These are phyloP conservation scores for Lasioglossum calceatum DNA, from an alignment of 2,888 invertebrate species.

Conservation along the genomic window DNA sequence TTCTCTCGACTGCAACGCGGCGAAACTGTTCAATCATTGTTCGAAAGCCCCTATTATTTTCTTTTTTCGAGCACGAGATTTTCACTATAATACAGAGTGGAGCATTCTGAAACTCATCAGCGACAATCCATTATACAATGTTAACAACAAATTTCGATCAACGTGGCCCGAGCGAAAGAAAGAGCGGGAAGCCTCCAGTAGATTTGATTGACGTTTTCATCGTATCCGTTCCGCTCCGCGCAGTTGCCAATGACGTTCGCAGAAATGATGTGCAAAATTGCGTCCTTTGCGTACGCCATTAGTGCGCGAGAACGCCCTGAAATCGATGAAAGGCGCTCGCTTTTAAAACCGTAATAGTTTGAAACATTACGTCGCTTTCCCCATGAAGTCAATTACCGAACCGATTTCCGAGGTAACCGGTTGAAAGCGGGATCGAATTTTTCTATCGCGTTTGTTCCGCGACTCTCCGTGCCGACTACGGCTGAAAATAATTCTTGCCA, in stretches of 20 bases:
- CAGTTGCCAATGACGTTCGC: slow-evolving; percentile 47
- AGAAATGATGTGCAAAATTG: slow-evolving; percentile 60
- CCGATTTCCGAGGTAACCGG: slow-evolving; percentile 23
- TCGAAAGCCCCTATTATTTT: background rate
- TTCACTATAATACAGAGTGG: background rate
- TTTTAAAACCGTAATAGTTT: background rate
- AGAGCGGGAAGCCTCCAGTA: slow-evolving; percentile 40
- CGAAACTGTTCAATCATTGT: background rate
- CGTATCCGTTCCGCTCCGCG: slow-evolving; percentile 32
- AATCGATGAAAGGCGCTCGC: slow-evolving; percentile 25
- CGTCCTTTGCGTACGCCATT: slow-evolving; percentile 40
- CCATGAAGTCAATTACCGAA: background rate
- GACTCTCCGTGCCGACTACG: background rate
- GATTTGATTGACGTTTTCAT: slow-evolving; percentile 65
- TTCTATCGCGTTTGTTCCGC: background rate
- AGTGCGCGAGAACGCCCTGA: slow-evolving; percentile 11
- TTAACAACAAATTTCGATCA: slow-evolving; percentile 12
- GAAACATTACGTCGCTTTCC: background rate
- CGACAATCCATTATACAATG: background rate
- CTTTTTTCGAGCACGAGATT: background rate
- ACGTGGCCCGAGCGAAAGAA: background rate
- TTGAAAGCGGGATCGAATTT: slow-evolving; percentile 40
- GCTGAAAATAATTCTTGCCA: background rate
- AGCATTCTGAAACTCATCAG: background rate
- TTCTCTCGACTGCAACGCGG: background rate